phyloP scores from a whole-genome alignment of 2,113 vertebrate species.

The Sisor rabdophorus region DNA sequence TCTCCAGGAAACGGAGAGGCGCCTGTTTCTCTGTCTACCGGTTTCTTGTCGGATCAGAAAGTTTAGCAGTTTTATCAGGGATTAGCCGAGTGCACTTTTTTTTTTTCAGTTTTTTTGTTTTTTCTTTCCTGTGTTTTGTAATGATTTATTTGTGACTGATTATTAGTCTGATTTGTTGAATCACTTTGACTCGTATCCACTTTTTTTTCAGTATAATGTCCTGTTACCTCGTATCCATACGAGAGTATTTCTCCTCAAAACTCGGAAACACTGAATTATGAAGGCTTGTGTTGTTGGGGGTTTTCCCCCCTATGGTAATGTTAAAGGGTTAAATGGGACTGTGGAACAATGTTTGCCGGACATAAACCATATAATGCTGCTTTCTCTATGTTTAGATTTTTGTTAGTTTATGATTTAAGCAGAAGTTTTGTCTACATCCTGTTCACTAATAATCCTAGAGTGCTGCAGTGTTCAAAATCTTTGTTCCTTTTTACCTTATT shows the following conservation, averaged over 20 bases:
- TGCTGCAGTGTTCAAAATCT: slow-evolving; percentile 4
- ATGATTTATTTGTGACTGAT: slow-evolving; percentile 9
- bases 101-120: slow-evolving; percentile 29
- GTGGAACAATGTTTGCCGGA: slow-evolving; percentile 42
- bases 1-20: neutral
- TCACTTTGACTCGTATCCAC: neutral
- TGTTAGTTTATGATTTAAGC: slow-evolving; percentile 20
- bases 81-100: slow-evolving; percentile 54
- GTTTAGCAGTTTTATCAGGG: slow-evolving; percentile 51
- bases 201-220: neutral
- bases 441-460: slow-evolving; percentile 16
- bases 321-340: slow-evolving; percentile 32
- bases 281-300: too few relatives aligned
- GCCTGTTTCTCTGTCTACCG: slow-evolving; percentile 4
- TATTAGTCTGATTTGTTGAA: slow-evolving; percentile 16
- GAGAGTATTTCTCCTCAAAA: slow-evolving; percentile 28
- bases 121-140: slow-evolving; percentile 15
- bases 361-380: slow-evolving; percentile 45
- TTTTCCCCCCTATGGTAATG: too few relatives aligned
- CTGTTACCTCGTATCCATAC: slow-evolving; percentile 12
- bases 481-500: slow-evolving; percentile 6
- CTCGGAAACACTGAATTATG: slow-evolving; percentile 21
- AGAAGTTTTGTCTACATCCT: slow-evolving; percentile 10
- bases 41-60: slow-evolving; percentile 7
- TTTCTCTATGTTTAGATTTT: slow-evolving; percentile 18